These are phyloP conservation scores for Aporophyla nigra DNA, from an alignment of 2,888 invertebrate genomes.

Conservation along the genomic window DNA sequence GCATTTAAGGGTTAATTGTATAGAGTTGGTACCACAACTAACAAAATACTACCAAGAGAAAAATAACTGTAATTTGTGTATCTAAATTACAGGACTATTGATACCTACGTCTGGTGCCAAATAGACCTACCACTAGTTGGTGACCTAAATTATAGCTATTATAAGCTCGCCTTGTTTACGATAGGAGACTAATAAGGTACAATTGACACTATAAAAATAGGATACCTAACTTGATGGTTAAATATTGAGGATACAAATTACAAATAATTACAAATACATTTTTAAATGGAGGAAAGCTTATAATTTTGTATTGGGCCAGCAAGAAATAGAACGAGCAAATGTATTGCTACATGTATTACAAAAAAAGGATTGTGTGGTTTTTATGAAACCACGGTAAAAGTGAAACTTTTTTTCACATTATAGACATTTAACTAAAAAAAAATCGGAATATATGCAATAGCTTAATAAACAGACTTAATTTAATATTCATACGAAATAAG, in stretches of 20 bases:
- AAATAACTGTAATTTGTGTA: neutral
- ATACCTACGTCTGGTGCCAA: neutral
- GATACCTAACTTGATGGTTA: constrained; percentile 1
- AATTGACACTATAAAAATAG: neutral
- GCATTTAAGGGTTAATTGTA: no score
- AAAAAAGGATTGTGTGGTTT: no score
- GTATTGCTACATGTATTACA: neutral
- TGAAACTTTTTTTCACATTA: no score
- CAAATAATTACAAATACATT: no score
- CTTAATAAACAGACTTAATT: no score
- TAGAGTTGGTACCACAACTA: no score
- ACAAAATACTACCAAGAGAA: no score
- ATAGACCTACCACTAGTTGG: neutral
- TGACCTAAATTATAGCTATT: constrained; percentile 9
- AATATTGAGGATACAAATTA: neutral
- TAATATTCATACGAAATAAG: no score
- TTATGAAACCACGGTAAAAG: no score
- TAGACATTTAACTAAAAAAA: no score
- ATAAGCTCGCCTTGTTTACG: constrained; percentile 7
- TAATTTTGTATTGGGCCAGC: neutral
- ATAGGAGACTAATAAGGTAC: constrained; percentile 22
- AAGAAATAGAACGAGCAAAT: neutral
- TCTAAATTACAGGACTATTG: neutral
- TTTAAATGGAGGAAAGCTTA: neutral
- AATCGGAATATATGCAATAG: no score